Conservation (phyloP, 2,113 vertebrate genomes). For the Lophotis ruficrista region DNA sequence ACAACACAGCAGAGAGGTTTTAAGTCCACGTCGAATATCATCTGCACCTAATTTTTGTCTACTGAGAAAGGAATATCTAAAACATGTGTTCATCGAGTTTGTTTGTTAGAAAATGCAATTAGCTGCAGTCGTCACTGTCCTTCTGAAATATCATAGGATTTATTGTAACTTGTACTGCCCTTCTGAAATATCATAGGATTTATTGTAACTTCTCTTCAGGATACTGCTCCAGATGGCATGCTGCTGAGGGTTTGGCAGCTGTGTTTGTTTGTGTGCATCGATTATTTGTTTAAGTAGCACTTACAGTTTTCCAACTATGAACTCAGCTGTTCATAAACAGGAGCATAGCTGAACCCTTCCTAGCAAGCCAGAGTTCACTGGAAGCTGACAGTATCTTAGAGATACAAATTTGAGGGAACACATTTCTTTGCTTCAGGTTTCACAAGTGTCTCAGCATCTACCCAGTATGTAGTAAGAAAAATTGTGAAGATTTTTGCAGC, state of each 20-base stretch:
- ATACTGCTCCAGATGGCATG: neutral
- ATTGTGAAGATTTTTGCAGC: neutral
- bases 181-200: too few species aligned
- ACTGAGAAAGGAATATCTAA: neutral
- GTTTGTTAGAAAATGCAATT: neutral
- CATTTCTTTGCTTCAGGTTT: neutral
- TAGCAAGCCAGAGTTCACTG: neutral
- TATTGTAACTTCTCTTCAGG: neutral
- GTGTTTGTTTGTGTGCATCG: neutral
- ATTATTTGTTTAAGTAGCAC: neutral
- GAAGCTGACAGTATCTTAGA: neutral
- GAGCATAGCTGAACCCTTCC: neutral
- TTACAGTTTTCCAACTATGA: neutral
- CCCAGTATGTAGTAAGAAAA: neutral
- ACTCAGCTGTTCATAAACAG: neutral
- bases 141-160: too few species aligned
- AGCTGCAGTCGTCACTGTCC: neutral
- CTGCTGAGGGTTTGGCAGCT: neutral
- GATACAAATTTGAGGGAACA: neutral
- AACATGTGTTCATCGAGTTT: fast-evolving
- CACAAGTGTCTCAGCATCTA: neutral
- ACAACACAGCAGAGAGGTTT: neutral
- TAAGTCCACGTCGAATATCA: neutral
- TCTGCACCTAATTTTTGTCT: neutral
- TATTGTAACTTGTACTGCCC: too few species aligned